Conservation (phyloP, 2,888 invertebrate species). For the Anaspis maculata region DNA sequence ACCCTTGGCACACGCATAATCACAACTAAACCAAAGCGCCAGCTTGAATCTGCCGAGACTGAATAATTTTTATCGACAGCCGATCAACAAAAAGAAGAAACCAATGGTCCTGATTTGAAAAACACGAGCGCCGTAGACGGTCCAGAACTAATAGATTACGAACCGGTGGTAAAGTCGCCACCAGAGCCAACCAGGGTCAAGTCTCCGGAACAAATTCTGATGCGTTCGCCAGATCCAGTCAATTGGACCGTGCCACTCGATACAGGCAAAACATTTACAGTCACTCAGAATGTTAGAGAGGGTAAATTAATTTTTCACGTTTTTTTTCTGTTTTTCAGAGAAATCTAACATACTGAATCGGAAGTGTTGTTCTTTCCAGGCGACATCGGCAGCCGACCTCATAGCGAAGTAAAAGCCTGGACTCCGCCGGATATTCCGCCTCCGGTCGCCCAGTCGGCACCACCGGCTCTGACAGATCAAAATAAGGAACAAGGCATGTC, state of each 20-base stretch:
- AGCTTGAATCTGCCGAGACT: neutral
- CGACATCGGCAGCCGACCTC: conserved; percentile 74
- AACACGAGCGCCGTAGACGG: conserved; percentile 41
- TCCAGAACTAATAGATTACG: conserved; percentile 43
- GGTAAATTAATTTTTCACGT: conserved; percentile 40
- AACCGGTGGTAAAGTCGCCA: conserved; percentile 81
- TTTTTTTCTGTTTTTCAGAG: neutral
- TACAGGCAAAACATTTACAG: conserved; percentile 88
- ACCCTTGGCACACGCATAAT: conserved; percentile 43
- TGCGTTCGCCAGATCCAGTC: conserved; percentile 88
- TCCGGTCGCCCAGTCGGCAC: conserved; percentile 59
- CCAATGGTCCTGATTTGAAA: conserved; percentile 26
- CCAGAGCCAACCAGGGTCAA: conserved; percentile 90
- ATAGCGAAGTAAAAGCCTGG: conserved; percentile 79
- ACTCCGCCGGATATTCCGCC: conserved; percentile 55
- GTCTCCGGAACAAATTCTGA: conserved; percentile 86
- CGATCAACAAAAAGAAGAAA: conserved; percentile 33
- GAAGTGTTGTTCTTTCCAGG: conserved; percentile 43
- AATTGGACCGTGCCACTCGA: conserved; percentile 93
- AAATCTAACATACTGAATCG: no score
- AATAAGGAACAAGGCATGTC: conserved; percentile 47
- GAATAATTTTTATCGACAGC: conserved; percentile 16
- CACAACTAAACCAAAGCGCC: conserved; percentile 6
- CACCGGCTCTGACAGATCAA: conserved; percentile 55
- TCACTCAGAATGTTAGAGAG: conserved; percentile 83